Percentiles rank a stretch among this genome's conserved stretches.
These are phyloP conservation scores for Rhizomys pruinosus DNA, from an alignment of 2,113 vertebrate genomes.

Conservation along the genomic window DNA sequence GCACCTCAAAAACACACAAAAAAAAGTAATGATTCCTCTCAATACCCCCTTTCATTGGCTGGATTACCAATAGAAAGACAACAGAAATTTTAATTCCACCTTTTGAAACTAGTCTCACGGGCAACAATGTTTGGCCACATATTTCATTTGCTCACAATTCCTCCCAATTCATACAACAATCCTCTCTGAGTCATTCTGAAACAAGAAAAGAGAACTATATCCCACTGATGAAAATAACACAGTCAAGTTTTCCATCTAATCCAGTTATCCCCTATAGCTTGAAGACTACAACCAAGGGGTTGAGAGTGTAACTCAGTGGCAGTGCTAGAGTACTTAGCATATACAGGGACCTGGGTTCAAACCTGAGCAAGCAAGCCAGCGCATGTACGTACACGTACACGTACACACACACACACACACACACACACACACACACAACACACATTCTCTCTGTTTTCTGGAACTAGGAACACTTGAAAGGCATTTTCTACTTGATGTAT, in stretches of 20 bases:
- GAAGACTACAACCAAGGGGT: not conserved
- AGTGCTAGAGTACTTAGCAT: not conserved
- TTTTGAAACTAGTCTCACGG: conserved; percentile 22
- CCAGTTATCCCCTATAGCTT: not conserved
- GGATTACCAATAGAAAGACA: conserved; percentile 25
- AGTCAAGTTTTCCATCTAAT: conserved; percentile 5
- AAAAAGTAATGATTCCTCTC: not conserved
- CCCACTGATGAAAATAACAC: not conserved
- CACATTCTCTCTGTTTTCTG: not conserved
- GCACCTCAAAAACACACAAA: no score
- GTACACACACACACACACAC: not conserved
- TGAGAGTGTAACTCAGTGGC: not conserved
- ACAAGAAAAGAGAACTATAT: not conserved
- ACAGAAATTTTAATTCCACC: conserved; percentile 17
- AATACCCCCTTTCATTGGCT: not conserved
- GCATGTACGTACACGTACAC: no score
- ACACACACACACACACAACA: not conserved
- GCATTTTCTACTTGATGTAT: not conserved
- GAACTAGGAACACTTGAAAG: not conserved
- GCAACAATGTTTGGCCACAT: not conserved
- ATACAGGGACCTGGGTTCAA: not conserved
- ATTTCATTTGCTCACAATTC: conserved; percentile 19
- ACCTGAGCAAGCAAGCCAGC: not conserved
- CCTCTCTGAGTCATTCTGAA: conserved; percentile 30
- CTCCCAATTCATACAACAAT: not conserved